Conservation (phyloP, 2,888 invertebrate species). For the Lymantria dispar region DNA sequence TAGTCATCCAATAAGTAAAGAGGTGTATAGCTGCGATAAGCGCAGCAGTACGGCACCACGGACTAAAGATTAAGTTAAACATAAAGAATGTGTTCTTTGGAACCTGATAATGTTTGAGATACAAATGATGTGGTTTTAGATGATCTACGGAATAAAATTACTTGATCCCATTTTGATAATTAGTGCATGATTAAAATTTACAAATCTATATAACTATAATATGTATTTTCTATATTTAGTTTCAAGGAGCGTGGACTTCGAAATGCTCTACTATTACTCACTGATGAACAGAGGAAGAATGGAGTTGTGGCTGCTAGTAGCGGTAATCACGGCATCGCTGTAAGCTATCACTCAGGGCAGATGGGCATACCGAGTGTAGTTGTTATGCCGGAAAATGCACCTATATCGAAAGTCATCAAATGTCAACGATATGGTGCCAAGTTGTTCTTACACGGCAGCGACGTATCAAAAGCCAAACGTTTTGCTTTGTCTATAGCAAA, state of each 20-base stretch:
- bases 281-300: slow-evolving; percentile 86
- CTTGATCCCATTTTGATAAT: too few relatives aligned
- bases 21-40: too few relatives aligned
- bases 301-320: slow-evolving; percentile 95
- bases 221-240: slow-evolving; percentile 63
- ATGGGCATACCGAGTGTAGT: slow-evolving; percentile 89
- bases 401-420: slow-evolving; percentile 94
- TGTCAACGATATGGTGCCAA: slow-evolving; percentile 91
- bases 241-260: slow-evolving; percentile 97
- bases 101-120: too few relatives aligned
- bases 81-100: too few relatives aligned
- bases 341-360: slow-evolving; percentile 88
- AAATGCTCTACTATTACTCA: slow-evolving; percentile 88
- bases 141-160: too few relatives aligned
- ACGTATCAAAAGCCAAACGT: slow-evolving; percentile 89
- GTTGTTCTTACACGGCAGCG: slow-evolving; percentile 89
- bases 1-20: too few relatives aligned
- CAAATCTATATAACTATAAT: background rate
- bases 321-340: slow-evolving; percentile 93
- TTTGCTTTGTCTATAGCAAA: slow-evolving; percentile 88
- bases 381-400: slow-evolving; percentile 94
- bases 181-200: too few relatives aligned
- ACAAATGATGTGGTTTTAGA: too few relatives aligned
- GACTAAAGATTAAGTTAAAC: too few relatives aligned
- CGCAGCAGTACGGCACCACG: too few relatives aligned